Evolutionary conservation across 2,113 vertebrate species (phyloP).

Genomic region (Theristicus caerulescens): DNA sequence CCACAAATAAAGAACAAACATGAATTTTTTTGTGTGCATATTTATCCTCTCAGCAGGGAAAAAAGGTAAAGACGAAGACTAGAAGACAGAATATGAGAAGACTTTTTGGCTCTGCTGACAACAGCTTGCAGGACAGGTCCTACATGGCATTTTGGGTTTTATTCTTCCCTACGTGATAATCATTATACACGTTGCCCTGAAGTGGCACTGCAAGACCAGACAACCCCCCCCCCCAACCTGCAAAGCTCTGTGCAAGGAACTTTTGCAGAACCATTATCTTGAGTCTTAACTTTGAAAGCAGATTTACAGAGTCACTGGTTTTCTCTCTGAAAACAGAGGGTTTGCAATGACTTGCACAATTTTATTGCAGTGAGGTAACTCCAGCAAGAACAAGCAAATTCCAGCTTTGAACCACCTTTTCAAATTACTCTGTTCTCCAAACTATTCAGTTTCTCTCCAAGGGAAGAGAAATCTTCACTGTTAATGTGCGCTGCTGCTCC

Average conservation of each 20-base stretch:
- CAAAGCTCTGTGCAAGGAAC: background rate
- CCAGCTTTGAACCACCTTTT: background rate
- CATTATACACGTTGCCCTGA: background rate
- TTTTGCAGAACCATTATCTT: background rate
- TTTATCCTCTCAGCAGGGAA: background rate
- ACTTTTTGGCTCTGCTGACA: background rate
- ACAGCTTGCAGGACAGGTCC: background rate
- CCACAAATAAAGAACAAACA: background rate
- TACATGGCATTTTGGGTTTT: fast-evolving
- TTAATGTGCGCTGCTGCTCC: fast-evolving
- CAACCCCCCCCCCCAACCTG: no score
- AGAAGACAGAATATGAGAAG: background rate
- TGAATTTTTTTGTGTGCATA: background rate
- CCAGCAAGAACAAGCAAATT: background rate
- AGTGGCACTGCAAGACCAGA: background rate
- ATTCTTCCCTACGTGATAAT: background rate
- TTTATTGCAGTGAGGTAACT: background rate
- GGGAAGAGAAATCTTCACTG: background rate
- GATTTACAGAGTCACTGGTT: background rate
- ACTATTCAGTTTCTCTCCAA: background rate
- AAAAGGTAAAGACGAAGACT: background rate
- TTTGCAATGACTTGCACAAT: background rate
- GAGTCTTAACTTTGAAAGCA: background rate
- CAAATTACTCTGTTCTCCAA: background rate
- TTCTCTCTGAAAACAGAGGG: background rate